Evolutionary conservation across 2,888 invertebrate genomes (phyloP).

Genomic region (Acrobeloides nanus): DNA sequence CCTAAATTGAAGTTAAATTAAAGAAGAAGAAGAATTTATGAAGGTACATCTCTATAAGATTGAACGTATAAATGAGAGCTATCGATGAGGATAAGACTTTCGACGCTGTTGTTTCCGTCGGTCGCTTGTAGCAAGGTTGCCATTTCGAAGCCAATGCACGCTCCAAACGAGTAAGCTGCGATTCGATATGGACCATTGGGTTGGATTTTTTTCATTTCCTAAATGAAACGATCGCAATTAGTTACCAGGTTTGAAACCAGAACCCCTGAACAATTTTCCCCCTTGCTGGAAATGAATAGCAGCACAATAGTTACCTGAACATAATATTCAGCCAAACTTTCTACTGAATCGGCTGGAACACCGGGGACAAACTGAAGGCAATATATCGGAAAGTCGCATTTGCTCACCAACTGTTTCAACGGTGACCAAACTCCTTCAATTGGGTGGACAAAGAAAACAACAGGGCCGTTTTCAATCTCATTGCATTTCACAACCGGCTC

Average conservation of each 20-base stretch:
- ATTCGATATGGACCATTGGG: slow-evolving; percentile 76
- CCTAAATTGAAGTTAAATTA: slow-evolving; percentile 20
- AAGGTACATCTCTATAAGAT: slow-evolving; percentile 55
- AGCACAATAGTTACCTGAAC: slow-evolving; percentile 28
- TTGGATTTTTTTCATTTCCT: slow-evolving; percentile 70
- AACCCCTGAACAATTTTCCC: not conserved
- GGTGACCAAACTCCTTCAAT: slow-evolving; percentile 68
- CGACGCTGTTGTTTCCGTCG: slow-evolving; percentile 47
- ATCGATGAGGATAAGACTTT: slow-evolving; percentile 72
- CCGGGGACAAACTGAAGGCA: slow-evolving; percentile 52
- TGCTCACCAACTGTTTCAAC: slow-evolving; percentile 63
- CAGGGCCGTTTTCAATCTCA: slow-evolving; percentile 45
- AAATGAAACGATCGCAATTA: too few species aligned
- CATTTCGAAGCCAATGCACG: slow-evolving; percentile 89
- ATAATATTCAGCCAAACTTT: slow-evolving; percentile 48
- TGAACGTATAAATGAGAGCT: slow-evolving; percentile 63
- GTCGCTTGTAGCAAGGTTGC: slow-evolving; percentile 69
- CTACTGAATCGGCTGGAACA: slow-evolving; percentile 51
- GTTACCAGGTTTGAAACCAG: not conserved
- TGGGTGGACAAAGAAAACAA: slow-evolving; percentile 66
- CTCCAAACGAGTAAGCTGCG: slow-evolving; percentile 91
- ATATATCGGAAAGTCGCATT: slow-evolving; percentile 59
- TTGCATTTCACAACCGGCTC: slow-evolving; percentile 51
- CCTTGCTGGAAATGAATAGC: not conserved
- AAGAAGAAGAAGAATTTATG: slow-evolving; percentile 11